These are phyloP conservation scores for Halichoeres trimaculatus DNA, from an alignment of 2,113 vertebrate species.

Conservation along the genomic window DNA sequence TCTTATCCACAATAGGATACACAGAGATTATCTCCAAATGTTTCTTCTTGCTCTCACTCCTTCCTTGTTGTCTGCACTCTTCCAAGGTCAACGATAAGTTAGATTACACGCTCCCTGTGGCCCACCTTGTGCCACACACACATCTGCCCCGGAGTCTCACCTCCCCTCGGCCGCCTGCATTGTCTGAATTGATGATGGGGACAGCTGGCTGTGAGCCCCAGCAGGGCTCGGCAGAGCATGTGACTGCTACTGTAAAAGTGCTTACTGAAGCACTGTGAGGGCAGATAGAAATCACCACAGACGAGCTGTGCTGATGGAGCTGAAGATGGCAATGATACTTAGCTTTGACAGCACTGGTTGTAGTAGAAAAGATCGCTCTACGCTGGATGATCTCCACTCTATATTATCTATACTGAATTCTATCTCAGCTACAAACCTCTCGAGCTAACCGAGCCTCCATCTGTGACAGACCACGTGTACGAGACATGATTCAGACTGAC, in stretches of 20 bases:
- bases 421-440: conserved; percentile 39
- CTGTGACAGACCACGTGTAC: conserved; percentile 66
- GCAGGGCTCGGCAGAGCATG: conserved; percentile 45
- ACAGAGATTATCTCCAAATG: neutral
- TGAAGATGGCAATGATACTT: conserved; percentile 50
- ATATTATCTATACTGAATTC: conserved; percentile 26
- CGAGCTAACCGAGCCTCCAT: conserved; percentile 55
- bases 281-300: conserved; percentile 65
- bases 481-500: conserved; percentile 73
- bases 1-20: neutral
- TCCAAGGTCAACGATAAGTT: neutral
- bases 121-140: conserved; percentile 14
- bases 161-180: conserved; percentile 44
- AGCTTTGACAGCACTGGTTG: conserved; percentile 50
- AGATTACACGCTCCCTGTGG: neutral
- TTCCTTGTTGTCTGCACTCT: conserved; percentile 3
- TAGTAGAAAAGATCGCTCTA: conserved; percentile 14
- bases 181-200: conserved; percentile 64
- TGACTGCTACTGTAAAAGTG: conserved; percentile 72
- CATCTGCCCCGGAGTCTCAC: conserved; percentile 49
- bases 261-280: conserved; percentile 68
- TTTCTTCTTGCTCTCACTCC: neutral
- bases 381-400: neutral
- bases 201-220: conserved; percentile 61
- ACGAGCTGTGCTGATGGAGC: conserved; percentile 61